phyloP scores from a whole-genome alignment of 2,113 vertebrate species.

The Paralichthys olivaceus region DNA sequence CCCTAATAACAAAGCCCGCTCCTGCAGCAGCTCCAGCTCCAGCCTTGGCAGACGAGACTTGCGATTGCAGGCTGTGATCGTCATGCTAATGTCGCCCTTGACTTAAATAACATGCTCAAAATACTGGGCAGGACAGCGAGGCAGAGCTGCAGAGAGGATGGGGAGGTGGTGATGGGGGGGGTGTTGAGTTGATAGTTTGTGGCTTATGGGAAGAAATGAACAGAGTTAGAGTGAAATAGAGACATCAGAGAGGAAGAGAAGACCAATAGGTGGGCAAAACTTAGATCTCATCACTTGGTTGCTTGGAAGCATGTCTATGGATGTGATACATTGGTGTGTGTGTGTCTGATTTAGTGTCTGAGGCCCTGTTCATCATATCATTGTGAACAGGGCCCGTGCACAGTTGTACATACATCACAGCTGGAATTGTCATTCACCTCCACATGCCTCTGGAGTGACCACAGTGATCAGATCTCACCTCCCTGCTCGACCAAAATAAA shows the following conservation, averaged over 20 bases:
- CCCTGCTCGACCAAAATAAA: neutral
- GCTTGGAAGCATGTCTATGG: slow-evolving; percentile 38
- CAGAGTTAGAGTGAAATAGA: slow-evolving; percentile 25
- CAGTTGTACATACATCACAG: no score
- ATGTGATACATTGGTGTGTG: neutral
- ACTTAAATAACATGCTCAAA: slow-evolving; percentile 65
- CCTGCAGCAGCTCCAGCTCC: slow-evolving; percentile 23
- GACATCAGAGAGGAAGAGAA: slow-evolving; percentile 65
- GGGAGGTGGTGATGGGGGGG: slow-evolving; percentile 2
- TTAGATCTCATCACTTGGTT: slow-evolving; percentile 60
- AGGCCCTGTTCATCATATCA: no score
- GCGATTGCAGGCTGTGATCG: slow-evolving; percentile 70
- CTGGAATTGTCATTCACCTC: no score
- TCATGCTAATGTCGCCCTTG: slow-evolving; percentile 78
- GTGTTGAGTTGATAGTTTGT: slow-evolving; percentile 48
- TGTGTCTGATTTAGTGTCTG: neutral
- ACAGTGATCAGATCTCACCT: neutral
- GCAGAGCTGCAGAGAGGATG: slow-evolving; percentile 17
- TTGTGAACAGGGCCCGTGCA: no score
- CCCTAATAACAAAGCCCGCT: slow-evolving; percentile 28
- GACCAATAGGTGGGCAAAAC: slow-evolving; percentile 64
- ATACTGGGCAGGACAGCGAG: slow-evolving; percentile 28
- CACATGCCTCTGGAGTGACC: neutral
- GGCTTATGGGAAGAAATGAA: slow-evolving; percentile 51
- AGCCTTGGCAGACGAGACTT: slow-evolving; percentile 58